Base-by-base conservation (phyloP, 2,888 invertebrate genomes). In the Himalopsyche tibetana region DNA sequence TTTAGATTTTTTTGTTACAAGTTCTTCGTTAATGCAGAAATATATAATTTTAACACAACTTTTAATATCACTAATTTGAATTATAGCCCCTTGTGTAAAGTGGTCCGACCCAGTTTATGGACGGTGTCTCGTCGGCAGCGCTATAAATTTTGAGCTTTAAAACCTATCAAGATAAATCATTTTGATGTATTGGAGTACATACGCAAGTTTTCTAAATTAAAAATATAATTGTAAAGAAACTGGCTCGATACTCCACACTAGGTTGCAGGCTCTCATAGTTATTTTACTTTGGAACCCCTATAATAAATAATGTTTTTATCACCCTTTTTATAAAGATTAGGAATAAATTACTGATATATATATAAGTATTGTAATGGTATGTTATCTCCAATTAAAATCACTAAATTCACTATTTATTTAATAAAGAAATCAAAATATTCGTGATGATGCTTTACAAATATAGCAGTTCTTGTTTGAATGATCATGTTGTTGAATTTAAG, bases 141-240 rank as follows among this genome's bases (percentile, higher is more conserved):
- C 90, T 85, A 90, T 91, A 91, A 91, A 91, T 91, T 89, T 85
- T 88, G 89, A 90, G 90, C 89, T 91, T 90, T 90, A 90, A 88
- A 90, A 89, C 89, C 90, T 89, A 89, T 90, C 90, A 88, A 89
- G 89, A 91, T 91, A 91, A 91, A 91, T 91, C 91, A 91, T 89
- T 86, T 89, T 91, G 91, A 91, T 91, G 91, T 91, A 90, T 91
- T 90, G 90, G 90, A 89, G 90, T 87, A 85, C 86, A 81, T 82
- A 79, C 82, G 82, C 81, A 82, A 84, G 83, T 87, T 88, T 84
- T 85, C 85, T 85, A 88, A 91, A 91, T 91, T 91, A 91, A 91
- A 91, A 91, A 91, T 90, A 90, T 81, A 85, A 85, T 85, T 85
- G 82, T 82, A 79, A 83, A 83, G 83, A 56, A 85, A 55, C 51